A percentile compares a stretch with the other conserved stretches of the same genome.
phyloP scores from a whole-genome alignment of 92 coral and sea anemone genomes.

The Micromussa lordhowensis region DNA sequence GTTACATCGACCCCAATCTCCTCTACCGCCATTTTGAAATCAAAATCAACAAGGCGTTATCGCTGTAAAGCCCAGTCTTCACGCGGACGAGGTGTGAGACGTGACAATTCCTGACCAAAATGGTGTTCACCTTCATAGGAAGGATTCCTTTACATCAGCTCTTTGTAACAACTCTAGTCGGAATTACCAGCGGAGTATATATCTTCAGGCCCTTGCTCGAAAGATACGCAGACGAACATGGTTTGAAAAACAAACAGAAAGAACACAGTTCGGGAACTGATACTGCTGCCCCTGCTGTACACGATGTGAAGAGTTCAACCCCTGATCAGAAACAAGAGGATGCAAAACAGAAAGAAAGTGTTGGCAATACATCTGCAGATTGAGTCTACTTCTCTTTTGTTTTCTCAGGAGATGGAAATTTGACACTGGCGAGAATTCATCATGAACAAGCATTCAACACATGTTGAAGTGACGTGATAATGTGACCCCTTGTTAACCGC shows the following conservation, averaged over 20 bases:
- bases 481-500: background rate
- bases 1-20: too few species aligned
- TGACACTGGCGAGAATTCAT: background rate
- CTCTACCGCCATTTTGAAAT: conserved; percentile 20
- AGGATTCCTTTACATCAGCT: conserved; percentile 85
- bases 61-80: conserved; percentile 13
- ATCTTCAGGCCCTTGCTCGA: conserved; percentile 86
- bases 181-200: conserved; percentile 89
- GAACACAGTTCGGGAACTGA: background rate
- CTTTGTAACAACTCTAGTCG: conserved; percentile 77
- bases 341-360: conserved; percentile 1
- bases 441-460: background rate
- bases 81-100: background rate
- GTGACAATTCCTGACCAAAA: background rate
- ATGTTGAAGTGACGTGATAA: background rate
- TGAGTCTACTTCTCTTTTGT: background rate
- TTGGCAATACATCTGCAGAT: background rate
- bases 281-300: background rate
- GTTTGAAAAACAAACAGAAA: background rate
- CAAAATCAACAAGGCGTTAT: conserved; percentile 46
- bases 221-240: conserved; percentile 39
- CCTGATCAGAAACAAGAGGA: background rate
- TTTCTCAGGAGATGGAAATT: background rate
- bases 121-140: conserved; percentile 43
- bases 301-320: background rate